Percentiles rank a stretch among this genome's conserved stretches.
phyloP scores from a whole-genome alignment of 2,888 invertebrate genomes.

The Chrysomela aeneicollis region DNA sequence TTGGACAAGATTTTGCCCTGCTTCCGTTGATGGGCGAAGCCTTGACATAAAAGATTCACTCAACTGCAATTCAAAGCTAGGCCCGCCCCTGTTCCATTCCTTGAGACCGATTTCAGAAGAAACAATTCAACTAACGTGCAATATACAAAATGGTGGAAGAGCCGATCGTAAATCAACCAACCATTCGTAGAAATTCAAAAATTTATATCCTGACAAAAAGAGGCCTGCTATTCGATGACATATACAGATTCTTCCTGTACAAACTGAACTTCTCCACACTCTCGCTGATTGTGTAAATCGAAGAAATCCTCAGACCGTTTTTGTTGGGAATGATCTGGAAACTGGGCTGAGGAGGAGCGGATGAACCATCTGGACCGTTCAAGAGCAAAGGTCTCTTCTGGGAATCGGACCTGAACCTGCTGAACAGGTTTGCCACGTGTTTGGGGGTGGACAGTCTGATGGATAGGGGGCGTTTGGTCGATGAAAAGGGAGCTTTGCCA shows the following conservation, averaged over 20 bases:
- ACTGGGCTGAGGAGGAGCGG: slow-evolving; percentile 41
- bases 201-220: slow-evolving; percentile 62
- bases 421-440: slow-evolving; percentile 59
- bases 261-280: slow-evolving; percentile 59
- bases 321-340: slow-evolving; percentile 50
- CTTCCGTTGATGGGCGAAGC: too few relatives aligned
- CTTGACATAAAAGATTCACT: too few relatives aligned
- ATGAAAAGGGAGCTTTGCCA: slow-evolving; percentile 65
- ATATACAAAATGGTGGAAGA: too few relatives aligned
- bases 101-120: too few relatives aligned
- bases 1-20: too few relatives aligned
- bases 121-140: too few relatives aligned
- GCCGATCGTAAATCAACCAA: too few relatives aligned
- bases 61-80: too few relatives aligned
- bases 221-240: slow-evolving; percentile 61
- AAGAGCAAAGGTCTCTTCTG: slow-evolving; percentile 61
- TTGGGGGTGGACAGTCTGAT: slow-evolving; percentile 60
- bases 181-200: too few relatives aligned
- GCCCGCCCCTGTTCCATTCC: too few relatives aligned
- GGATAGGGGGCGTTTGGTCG: slow-evolving; percentile 63
- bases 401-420: slow-evolving; percentile 59
- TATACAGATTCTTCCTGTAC: slow-evolving; percentile 59
- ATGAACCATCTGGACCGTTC: slow-evolving; percentile 48
- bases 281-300: slow-evolving; percentile 61
- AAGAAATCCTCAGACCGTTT: slow-evolving; percentile 66